phyloP scores from a whole-genome alignment of 2,797 vertebrate species.

The Ficedula albicollis region DNA sequence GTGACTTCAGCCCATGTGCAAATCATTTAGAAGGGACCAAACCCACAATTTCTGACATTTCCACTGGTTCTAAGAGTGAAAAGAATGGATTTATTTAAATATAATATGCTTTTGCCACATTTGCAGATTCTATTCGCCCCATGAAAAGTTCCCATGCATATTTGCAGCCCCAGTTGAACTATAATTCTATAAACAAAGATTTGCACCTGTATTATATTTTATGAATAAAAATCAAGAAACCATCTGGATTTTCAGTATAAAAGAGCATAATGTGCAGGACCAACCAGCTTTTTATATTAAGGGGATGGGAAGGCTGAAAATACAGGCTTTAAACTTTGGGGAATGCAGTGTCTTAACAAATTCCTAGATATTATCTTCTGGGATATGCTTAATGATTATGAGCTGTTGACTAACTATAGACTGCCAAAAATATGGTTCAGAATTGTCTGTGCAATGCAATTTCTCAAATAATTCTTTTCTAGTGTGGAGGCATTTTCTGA shows the following conservation, averaged over 20 bases:
- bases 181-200: not conserved
- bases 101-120: not conserved
- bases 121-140: not conserved
- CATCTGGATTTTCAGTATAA: not conserved
- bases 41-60: not conserved
- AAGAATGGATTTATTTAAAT: not conserved
- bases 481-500: not conserved
- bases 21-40: not conserved
- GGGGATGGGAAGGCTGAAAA: not conserved
- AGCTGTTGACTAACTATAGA: not conserved
- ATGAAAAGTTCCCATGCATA: not conserved
- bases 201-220: not conserved
- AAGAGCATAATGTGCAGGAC: not conserved
- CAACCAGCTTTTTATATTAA: not conserved
- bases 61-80: not conserved
- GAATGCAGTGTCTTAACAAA: not conserved
- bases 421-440: not conserved
- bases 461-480: slow-evolving; percentile 4
- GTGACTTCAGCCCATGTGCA: accelerated
- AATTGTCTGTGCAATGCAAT: not conserved
- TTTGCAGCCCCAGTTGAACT: not conserved
- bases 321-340: not conserved
- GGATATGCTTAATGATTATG: not conserved
- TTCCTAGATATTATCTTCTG: not conserved
- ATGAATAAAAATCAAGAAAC: not conserved